Evolutionary conservation across 2,113 vertebrate genomes (phyloP), one percentile per base, ranked within the genome.

Genomic region (Acanthisitta chloris): DNA sequence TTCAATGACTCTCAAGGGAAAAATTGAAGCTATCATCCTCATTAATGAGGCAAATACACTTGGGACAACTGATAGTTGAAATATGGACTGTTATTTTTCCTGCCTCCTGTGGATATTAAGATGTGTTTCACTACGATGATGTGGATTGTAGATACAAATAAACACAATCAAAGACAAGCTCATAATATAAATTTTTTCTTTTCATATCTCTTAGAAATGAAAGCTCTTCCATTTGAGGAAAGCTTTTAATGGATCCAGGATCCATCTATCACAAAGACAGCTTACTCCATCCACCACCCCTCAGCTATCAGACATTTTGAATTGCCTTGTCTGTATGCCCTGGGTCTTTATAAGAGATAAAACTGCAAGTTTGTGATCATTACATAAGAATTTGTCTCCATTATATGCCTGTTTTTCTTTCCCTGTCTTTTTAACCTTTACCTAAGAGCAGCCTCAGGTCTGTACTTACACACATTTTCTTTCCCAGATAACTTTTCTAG

Each of bases 1-100:
- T 91, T 46, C 55, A 89, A 74, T 79, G 79, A 29, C 34, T 85
- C 96, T 95, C 96, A 33, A 73, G 96, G 94, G 96, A 87, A 86
- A 93, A 93, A 95, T 46, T 82, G 71, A 69, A 82, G 84, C 86
- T 65, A 49, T 66, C 88, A 81, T 79, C 67, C 70, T 89, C 92
- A 38, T 93, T 97, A 95, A 96, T 2, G 43, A 84, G 46, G 51
- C n/a, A 86, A 95, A 95, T 71, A 34, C 79, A 85, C 84, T 57
- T 65, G 89, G 81, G 89, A 49, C 58, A 90, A 42, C 28, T 66
- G 36, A 59, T 42, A 51, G 77, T 45, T 90, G 81, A 90, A 93
- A 83, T 83, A 91, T 14, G 11, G 79, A 65, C 28, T 78, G 88
- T 62, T 73, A 76, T 91, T 54, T 69, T n/a, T 81, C 54, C 36